Evolutionary conservation across 2,797 vertebrate species (phyloP).

Genomic region (Pempheris klunzingeri): DNA sequence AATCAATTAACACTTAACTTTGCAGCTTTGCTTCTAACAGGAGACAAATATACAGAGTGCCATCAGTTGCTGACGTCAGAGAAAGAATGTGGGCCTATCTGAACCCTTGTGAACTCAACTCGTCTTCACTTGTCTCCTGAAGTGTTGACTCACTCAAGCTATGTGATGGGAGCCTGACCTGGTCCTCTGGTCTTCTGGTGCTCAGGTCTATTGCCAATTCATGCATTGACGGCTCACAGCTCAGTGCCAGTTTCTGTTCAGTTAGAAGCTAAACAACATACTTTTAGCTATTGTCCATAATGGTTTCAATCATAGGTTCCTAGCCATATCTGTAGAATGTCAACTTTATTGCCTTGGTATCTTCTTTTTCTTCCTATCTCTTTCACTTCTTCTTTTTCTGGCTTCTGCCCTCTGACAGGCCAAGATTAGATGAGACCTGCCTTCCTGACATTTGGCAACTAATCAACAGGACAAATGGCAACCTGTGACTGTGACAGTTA

Average conservation of each 20-base stretch:
- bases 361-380: background rate
- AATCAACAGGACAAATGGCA: background rate
- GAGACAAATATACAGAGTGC: background rate
- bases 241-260: background rate
- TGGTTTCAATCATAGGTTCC: background rate
- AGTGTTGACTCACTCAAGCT: background rate
- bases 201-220: background rate
- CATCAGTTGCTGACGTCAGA: background rate
- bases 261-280: background rate
- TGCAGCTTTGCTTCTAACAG: background rate
- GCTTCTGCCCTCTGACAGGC: background rate
- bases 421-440: conserved; percentile 2
- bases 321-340: background rate
- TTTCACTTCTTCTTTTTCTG: background rate
- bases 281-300: background rate
- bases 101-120: background rate
- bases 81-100: background rate
- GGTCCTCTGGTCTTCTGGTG: conserved; percentile 6
- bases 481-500: background rate
- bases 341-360: background rate
- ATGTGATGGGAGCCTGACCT: conserved; percentile 3
- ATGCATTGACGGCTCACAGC: background rate
- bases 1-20: background rate
- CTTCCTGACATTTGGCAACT: background rate
- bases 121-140: conserved; percentile 16